Evolutionary conservation across 37 sponge, comb jelly and placozoan species (phyloP), one percentile per base, ranked within the genome.

Genomic region (Diacarnus erythraeanus): DNA sequence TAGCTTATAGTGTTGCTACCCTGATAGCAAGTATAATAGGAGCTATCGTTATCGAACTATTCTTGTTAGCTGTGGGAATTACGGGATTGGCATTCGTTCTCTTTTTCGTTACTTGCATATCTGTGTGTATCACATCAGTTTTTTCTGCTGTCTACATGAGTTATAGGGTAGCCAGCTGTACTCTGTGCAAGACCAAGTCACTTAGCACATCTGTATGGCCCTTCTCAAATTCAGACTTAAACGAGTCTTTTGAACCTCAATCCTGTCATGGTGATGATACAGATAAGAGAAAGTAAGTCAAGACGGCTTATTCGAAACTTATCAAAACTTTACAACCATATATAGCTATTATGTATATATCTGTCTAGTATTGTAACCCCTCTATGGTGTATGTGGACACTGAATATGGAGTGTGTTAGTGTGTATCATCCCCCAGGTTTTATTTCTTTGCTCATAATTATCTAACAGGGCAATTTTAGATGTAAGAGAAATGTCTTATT

Each of bases 221-320:
- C 25, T 25, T 43, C 54, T 33, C 75, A 30, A 35, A 25, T 65
- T 4, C 66, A 33, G 4, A 6, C 44, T 2, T 23, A 72, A 40
- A n/a, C 47, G 10, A 26, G 23, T 9, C 17, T 41, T 35, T 42
- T 26, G 42, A 33, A 12, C 42, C 36, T 18, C n/a, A 3, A 22
- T 25, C n/a, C 10, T 41, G 17, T 25, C 41, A 2, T 1, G 57
- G 36, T 54, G 74, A 21, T 39, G 23, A 76, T 17, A 41, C 56
- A 26, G 70, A 76, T 22, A 84, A 84, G 71, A 70, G 25, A 42
- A 76, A 84, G 84, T 84, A 69, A 84, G 84, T 29, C 41, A 71
- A n/a, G n/a, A n/a, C n/a, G n/a, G n/a, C n/a, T n/a, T n/a, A n/a
- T n/a, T n/a, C n/a, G n/a, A n/a, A n/a, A n/a, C n/a, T n/a, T n/a